Evolutionary conservation across 2,113 vertebrate genomes (phyloP).

Genomic region (Tinamus guttatus): DNA sequence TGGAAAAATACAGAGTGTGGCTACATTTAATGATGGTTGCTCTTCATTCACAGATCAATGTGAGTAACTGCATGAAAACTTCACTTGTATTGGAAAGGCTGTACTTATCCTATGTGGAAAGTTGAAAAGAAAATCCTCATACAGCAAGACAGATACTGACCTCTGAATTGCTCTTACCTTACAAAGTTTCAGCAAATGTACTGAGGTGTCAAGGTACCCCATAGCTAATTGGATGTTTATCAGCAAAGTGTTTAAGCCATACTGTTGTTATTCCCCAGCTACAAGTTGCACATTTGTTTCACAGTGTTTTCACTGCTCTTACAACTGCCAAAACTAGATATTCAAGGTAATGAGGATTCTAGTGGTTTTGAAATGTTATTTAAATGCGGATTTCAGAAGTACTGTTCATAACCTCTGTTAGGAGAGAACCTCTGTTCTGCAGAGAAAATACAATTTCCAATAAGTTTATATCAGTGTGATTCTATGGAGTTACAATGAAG

Average conservation of each 20-base stretch:
- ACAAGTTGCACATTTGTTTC: conserved; percentile 42
- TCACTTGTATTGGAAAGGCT: not conserved
- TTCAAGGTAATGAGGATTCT: conserved; percentile 27
- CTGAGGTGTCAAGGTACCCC: conserved; percentile 16
- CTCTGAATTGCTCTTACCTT: conserved; percentile 18
- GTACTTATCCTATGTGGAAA: conserved; percentile 14
- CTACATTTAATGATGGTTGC: not conserved
- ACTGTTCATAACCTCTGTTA: conserved; percentile 17
- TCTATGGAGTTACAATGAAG: not conserved
- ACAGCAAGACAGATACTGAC: conserved; percentile 39
- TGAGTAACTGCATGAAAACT: not conserved
- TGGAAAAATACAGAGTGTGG: not conserved
- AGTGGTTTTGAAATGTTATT: conserved; percentile 48
- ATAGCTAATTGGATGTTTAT: conserved; percentile 42
- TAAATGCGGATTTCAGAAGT: conserved; percentile 62
- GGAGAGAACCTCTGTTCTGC: too few species aligned
- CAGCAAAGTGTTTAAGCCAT: conserved; percentile 28
- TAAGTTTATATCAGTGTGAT: not conserved
- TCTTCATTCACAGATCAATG: not conserved
- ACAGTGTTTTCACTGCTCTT: conserved; percentile 11
- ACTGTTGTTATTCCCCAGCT: not conserved
- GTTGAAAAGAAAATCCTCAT: conserved; percentile 46
- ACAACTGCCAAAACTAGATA: conserved; percentile 17
- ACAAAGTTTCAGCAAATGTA: conserved; percentile 44
- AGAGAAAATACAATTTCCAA: conserved; percentile 31